Evolutionary conservation across 2,888 invertebrate species (phyloP), one percentile per base, ranked within the genome.

Genomic region (Athetis lepigone): DNA sequence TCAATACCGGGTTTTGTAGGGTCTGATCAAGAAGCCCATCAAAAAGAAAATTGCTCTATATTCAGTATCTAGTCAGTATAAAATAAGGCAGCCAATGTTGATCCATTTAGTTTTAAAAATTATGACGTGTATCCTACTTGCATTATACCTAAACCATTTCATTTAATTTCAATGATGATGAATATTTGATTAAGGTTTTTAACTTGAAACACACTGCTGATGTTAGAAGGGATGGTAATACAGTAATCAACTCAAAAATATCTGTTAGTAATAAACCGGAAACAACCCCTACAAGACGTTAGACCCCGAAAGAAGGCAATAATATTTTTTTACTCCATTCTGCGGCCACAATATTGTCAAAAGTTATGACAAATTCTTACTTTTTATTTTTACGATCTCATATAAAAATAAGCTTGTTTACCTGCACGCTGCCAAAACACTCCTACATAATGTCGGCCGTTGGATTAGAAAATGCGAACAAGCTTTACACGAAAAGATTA

Each of bases 351-450:
- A 58, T 47, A 36, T 46, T 66, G 51, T 42, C 46, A 52, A 52
- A 52, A 54, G 43, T 39, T 54, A 49, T 45, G 52, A 60, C 19
- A 52, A 60, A 43, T 45, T 68, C 39, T 60, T 54, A 16, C 68
- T n/a, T 54, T 57, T 66, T 11, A 49, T 51, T 61, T 70, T 75
- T 52, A 75, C 29, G 54, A 40, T 23, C 25, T 61, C 36, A 16
- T 52, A 70, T 63, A 75, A 75, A 64, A 75, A 55, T 64, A 59
- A 70, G 55, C 43, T 68, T 75, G 67, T 75, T 75, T 70, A 61
- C 51, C 51, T 58, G 21, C 9, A 2, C 56, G 49, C 19, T 71
- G 75, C 75, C 75, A 75, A 59, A 70, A 54, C 37, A 56, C 46
- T 43, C 37, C 16, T 19, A 59, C 57, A 39, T 63, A 59, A 59